phyloP scores from a whole-genome alignment of 2,113 vertebrate genomes.

The Laterallus jamaicensis region DNA sequence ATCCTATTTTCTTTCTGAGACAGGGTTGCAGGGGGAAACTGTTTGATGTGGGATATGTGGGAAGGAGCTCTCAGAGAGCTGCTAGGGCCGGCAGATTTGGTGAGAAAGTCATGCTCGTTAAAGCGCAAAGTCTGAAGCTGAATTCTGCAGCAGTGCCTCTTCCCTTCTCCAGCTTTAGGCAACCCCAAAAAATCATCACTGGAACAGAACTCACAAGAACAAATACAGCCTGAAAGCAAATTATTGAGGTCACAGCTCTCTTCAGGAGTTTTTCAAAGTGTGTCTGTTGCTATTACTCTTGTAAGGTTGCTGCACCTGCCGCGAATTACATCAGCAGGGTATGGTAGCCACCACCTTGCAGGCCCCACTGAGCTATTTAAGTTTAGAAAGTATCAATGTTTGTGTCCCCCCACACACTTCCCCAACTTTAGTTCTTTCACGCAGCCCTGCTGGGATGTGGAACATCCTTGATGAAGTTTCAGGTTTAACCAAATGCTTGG shows the following conservation, averaged over 20 bases:
- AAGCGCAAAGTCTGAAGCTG: neutral
- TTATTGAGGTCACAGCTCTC: neutral
- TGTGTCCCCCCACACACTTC: rapidly evolving
- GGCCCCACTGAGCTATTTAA: neutral
- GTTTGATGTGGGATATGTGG: neutral
- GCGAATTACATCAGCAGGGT: neutral
- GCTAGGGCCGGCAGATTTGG: neutral
- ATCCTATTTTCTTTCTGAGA: slow-evolving; percentile 17
- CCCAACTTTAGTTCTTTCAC: neutral
- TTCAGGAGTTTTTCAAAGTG: neutral
- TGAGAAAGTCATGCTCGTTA: neutral
- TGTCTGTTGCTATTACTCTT: neutral
- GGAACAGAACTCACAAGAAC: neutral
- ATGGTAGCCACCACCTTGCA: neutral
- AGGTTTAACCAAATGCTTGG: neutral
- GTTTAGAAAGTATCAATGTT: neutral
- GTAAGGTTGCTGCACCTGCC: neutral
- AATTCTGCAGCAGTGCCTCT: neutral
- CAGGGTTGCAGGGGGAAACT: neutral
- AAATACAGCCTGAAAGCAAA: neutral
- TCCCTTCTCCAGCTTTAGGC: neutral
- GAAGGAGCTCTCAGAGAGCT: neutral
- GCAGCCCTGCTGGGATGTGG: neutral
- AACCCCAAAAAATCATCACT: neutral
- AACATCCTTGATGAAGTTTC: neutral